Evolutionary conservation across 2,888 invertebrate species (phyloP), one percentile per base, ranked within the genome.

Genomic region (Actias luna): DNA sequence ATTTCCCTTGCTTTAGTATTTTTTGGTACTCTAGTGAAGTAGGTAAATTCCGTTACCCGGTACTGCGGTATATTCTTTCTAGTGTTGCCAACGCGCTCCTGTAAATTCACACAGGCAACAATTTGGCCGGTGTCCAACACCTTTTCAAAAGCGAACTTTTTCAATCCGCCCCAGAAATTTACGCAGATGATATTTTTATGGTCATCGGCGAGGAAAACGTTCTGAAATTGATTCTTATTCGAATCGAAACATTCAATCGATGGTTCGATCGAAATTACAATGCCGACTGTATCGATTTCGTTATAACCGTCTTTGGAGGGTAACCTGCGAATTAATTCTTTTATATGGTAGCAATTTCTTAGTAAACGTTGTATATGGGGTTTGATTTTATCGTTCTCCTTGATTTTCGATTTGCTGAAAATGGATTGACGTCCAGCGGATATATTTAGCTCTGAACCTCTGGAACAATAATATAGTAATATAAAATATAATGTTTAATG

Each of bases 231-330:
- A 63, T 84, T 81, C 65, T 84, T 84, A 42, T 67, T 76, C 39
- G 81, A 79, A 61, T 88, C 82, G 61, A 89, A 88, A 16, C 89
- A 88, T 64, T 83, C 77, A 29, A 85, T 87, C 31, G 89, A 79
- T 29, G 93, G 91, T 67, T 93, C 93, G 42, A 95, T 88, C 63
- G 89, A 83, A 29, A 95, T 91, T 46, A 97, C 92, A 2, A 96
- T 73, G 1, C 97, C 97, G 5, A 95, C 93, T 12, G 95, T 94
- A 84, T 97, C 97, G 67, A 96, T 92, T 91, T 97, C 97, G 66
- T 94, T 94, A 76, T 94, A 95, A 58, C 87, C 82, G 25, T 84
- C 85, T 5, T 65, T 63, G 62, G 78, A 72, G 0, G 69, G 64
- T 0, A 85, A 79, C 25, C 84, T 85, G 65, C 78, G 69, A 0